Conservation (phyloP, 2,888 invertebrate species). For the Thelaira solivaga region DNA sequence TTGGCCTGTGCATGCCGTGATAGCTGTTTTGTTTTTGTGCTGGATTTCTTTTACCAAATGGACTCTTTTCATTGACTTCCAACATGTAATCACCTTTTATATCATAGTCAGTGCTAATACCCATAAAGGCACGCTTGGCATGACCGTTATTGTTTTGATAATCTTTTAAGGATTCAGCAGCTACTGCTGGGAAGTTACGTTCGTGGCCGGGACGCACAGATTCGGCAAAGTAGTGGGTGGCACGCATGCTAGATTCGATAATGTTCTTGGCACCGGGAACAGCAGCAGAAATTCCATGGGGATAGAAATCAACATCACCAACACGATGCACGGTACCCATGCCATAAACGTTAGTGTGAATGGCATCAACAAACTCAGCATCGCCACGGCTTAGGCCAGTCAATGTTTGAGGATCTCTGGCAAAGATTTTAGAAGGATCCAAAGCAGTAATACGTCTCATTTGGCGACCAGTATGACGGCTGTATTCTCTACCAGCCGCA, state of each 20-base stretch:
- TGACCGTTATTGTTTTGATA: conserved; percentile 72
- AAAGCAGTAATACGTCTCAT: conserved; percentile 75
- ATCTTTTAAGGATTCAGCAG: conserved; percentile 71
- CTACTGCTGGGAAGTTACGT: conserved; percentile 73
- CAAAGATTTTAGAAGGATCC: conserved; percentile 71
- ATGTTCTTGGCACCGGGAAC: conserved; percentile 72
- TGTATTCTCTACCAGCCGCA: conserved; percentile 70
- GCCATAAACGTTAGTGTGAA: conserved; percentile 73
- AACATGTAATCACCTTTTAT: conserved; percentile 73
- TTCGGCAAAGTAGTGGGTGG: conserved; percentile 74
- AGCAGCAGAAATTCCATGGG: conserved; percentile 70
- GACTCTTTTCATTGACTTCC: conserved; percentile 72
- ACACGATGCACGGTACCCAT: conserved; percentile 69
- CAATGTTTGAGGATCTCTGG: conserved; percentile 66
- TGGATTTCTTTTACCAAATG: conserved; percentile 72
- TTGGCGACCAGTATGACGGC: conserved; percentile 70
- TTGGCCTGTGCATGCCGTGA: conserved; percentile 64
- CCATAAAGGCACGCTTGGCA: conserved; percentile 74
- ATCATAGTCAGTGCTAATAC: conserved; percentile 69
- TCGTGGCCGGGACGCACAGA: conserved; percentile 74
- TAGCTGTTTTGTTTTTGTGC: conserved; percentile 68
- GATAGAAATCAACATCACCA: conserved; percentile 75
- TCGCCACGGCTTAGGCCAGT: conserved; percentile 73
- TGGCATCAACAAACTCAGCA: conserved; percentile 75
- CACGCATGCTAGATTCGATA: conserved; percentile 72